These are phyloP conservation scores for Periparus ater DNA, from an alignment of 2,797 vertebrate genomes.

Conservation along the genomic window DNA sequence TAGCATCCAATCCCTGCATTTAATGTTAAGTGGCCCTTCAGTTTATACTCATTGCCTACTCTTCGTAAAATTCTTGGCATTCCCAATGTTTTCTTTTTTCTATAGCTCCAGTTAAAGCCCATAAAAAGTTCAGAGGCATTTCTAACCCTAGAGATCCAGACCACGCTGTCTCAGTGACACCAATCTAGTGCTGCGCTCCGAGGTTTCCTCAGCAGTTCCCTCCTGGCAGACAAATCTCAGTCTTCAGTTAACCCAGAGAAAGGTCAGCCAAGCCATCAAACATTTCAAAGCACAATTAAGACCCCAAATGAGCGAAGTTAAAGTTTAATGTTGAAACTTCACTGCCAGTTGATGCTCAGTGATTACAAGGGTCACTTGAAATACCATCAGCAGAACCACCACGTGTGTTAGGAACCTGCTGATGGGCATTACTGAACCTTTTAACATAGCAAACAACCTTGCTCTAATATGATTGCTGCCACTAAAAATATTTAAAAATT, in stretches of 20 bases:
- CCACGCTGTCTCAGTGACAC: neutral
- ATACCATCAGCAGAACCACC: neutral
- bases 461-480: neutral
- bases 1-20: neutral
- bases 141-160: neutral
- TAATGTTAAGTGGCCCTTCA: neutral
- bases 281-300: slow-evolving; percentile 44
- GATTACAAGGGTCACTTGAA: slow-evolving; percentile 33
- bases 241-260: slow-evolving; percentile 23
- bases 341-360: neutral
- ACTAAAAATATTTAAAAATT: neutral
- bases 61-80: neutral
- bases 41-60: neutral
- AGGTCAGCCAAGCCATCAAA: slow-evolving; percentile 56
- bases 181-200: neutral
- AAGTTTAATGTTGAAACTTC: slow-evolving; percentile 22
- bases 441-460: neutral
- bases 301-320: slow-evolving; percentile 26
- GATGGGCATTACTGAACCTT: neutral
- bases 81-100: neutral
- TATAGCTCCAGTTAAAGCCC: neutral
- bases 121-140: neutral
- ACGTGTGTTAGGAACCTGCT: neutral
- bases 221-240: slow-evolving; percentile 30
- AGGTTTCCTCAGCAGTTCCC: neutral